Base-by-base conservation (phyloP, 2,797 vertebrate species). In the Tolypeutes matacus region DNA sequence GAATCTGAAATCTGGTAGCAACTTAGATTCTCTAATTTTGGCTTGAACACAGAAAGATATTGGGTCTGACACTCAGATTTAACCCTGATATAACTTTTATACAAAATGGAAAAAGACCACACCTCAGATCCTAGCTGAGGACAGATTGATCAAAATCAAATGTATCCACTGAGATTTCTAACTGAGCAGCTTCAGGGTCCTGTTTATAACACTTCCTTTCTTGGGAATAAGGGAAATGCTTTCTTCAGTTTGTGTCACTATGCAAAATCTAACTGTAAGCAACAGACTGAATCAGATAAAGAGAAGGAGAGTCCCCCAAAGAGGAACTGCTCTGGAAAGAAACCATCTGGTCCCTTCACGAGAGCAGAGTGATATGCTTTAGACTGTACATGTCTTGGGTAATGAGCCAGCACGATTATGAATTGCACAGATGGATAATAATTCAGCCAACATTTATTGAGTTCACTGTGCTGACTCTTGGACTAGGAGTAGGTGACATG, bases 201-300 rank as follows among this genome's bases (percentile, higher is more conserved):
- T 89, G 42, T 73, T 69, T 31, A 49, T 86, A 42, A 86, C 85
- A 92, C 70, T 83, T 85, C 73, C 60, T 91, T 78, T 82, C 92
- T 87, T 62, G 5, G 69, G 73, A 76, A 78, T 67, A 62, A 82
- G 85, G 78, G 42, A 72, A 56, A 60, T 62, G 53, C 51, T 85
- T 15, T 60, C 56, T 39, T 88, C 56, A 17, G 2, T 75, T 29
- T 64, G 65, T 73, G 73, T 82, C 72, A 53, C 77, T 65, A 9
- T 86, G 36, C 31, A 56, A 39, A 76, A 64, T n/a, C 49, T 42
- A 69, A 67, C 65, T 86, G 88, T 36, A 72, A 72, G 78, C 91
- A 42, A 62, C 73, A 77, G 86, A 76, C 60, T 11, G 96, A 70
- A 46, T 70, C 64, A 69, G 65, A 42, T 42, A 51, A 23, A 76